Conservation (phyloP, 1,140 invertebrate species). For the Ruditapes philippinarum region DNA sequence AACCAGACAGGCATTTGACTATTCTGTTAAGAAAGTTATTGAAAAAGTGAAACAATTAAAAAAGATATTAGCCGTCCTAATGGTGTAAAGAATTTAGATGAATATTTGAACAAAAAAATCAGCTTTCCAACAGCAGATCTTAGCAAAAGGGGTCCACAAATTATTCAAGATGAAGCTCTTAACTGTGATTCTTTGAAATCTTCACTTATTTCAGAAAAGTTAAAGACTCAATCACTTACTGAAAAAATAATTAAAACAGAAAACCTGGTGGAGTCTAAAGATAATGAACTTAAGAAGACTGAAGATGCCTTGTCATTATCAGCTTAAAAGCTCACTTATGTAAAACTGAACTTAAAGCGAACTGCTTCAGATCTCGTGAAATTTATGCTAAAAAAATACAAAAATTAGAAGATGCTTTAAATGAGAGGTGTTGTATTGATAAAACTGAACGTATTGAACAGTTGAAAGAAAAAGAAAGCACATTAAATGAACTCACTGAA, state of each 20-base stretch:
- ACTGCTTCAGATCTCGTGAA: conserved; percentile 34
- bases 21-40: neutral
- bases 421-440: conserved; percentile 17
- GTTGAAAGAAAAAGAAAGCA: conserved; percentile 32
- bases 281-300: neutral
- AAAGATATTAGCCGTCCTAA: neutral
- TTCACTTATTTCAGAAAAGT: neutral
- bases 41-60: conserved; percentile 14
- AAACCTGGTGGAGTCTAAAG: neutral
- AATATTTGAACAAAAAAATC: neutral
- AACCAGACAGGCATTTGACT: conserved; percentile 5
- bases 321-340: neutral
- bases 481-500: conserved; percentile 24
- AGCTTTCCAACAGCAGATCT: conserved; percentile 14
- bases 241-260: conserved; percentile 35
- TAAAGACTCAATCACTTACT: conserved; percentile 14
- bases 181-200: conserved; percentile 2
- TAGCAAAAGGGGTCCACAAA: conserved; percentile 14
- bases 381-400: conserved; percentile 38
- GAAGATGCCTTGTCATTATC: neutral
- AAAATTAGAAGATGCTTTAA: conserved; percentile 16
- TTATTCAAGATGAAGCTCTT: neutral
- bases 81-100: neutral
- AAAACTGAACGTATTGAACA: neutral
- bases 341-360: conserved; percentile 23